Evolutionary conservation across 2,888 invertebrate species (phyloP).

Genomic region (Yponomeuta cagnagella): DNA sequence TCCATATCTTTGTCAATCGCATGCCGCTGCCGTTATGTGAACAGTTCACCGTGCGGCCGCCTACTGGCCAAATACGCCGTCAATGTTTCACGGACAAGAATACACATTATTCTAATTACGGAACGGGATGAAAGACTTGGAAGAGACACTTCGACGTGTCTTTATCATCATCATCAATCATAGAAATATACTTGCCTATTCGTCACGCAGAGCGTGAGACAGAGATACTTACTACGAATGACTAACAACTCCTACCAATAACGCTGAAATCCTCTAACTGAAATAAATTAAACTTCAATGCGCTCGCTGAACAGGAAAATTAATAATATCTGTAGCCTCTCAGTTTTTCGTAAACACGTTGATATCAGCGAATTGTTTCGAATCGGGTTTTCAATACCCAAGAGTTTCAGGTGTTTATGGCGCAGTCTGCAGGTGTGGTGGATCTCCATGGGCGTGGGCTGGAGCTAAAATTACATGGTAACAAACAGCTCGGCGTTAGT

Average conservation of each 20-base stretch:
- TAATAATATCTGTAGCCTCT: not conserved
- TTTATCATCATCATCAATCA: not conserved
- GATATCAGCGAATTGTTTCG: constrained; percentile 32
- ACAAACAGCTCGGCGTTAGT: constrained; percentile 53
- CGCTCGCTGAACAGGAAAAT: not conserved
- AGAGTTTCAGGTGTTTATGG: constrained; percentile 57
- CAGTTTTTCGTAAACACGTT: constrained; percentile 15
- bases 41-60: constrained; percentile 14
- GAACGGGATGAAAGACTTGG: not conserved
- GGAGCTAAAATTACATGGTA: constrained; percentile 65
- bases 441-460: constrained; percentile 55
- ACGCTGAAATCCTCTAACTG: not conserved
- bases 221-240: not conserved
- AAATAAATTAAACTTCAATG: not conserved
- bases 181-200: not conserved
- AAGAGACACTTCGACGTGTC: not conserved
- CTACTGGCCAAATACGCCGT: constrained; percentile 1
- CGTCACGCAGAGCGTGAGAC: not conserved
- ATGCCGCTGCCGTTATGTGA: constrained; percentile 36
- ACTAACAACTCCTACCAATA: not conserved
- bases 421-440: constrained; percentile 59
- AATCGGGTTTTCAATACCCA: constrained; percentile 52
- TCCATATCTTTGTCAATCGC: constrained; percentile 38
- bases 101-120: not conserved
- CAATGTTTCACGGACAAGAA: constrained; percentile 8